Conservation (phyloP, 1,140 invertebrate genomes). For the Zaprionus lachaisei region DNA sequence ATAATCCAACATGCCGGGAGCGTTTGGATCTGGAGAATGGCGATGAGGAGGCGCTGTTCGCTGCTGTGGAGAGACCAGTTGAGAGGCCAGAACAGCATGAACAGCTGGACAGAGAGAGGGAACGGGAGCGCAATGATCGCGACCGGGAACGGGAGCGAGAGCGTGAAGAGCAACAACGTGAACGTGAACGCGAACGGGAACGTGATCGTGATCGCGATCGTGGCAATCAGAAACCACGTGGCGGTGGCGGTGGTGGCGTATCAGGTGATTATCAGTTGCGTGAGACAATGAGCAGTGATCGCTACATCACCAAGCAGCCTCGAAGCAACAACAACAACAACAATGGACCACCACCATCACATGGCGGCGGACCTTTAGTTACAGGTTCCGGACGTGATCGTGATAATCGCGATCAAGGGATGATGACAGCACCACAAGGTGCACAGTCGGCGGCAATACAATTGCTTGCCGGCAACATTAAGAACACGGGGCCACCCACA, state of each 20-base stretch:
- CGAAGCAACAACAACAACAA: slow-evolving; percentile 54
- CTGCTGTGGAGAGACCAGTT: slow-evolving; percentile 89
- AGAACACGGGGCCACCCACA: slow-evolving; percentile 54
- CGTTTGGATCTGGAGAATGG: slow-evolving; percentile 95
- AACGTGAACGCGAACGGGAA: slow-evolving; percentile 69
- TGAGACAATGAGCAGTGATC: slow-evolving; percentile 78
- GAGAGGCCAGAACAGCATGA: slow-evolving; percentile 84
- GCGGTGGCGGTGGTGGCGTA: slow-evolving; percentile 33
- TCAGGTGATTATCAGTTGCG: slow-evolving; percentile 64
- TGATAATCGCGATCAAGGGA: slow-evolving; percentile 56
- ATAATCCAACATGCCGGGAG: slow-evolving; percentile 91
- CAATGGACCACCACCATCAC: slow-evolving; percentile 72
- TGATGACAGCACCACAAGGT: slow-evolving; percentile 61
- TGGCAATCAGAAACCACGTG: slow-evolving; percentile 61
- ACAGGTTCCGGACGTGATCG: slow-evolving; percentile 41
- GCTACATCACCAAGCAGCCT: slow-evolving; percentile 78
- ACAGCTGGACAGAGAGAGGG: slow-evolving; percentile 47
- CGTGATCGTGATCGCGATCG: slow-evolving; percentile 74
- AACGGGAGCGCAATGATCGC: slow-evolving; percentile 65
- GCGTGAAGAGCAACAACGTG: slow-evolving; percentile 33
- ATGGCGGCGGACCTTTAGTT: slow-evolving; percentile 36
- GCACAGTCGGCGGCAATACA: slow-evolving; percentile 65
- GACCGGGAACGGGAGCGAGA: slow-evolving; percentile 58
- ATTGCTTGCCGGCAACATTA: slow-evolving; percentile 66
- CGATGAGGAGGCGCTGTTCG: slow-evolving; percentile 92